A percentile compares a stretch with the other conserved stretches of the same genome.
Evolutionary conservation across 2,113 vertebrate genomes (phyloP).

Genomic region (Murina feae): DNA sequence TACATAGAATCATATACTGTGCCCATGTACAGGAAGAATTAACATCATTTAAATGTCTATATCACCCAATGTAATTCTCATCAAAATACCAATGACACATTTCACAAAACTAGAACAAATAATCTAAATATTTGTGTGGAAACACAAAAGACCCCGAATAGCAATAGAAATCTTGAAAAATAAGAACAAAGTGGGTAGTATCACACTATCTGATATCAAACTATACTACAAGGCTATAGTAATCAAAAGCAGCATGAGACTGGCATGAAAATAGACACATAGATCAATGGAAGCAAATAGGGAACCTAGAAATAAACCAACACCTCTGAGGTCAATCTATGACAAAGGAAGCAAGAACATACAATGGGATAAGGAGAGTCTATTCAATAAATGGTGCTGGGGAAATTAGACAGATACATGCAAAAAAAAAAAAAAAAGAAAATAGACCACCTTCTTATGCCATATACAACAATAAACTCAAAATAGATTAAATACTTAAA

Average conservation of each 20-base stretch:
- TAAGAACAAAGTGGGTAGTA: not conserved
- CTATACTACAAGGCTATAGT: not conserved
- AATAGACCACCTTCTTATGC: not conserved
- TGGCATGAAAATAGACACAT: not conserved
- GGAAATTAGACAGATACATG: not conserved
- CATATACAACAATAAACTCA: not conserved
- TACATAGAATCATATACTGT: not conserved
- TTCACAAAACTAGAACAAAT: not conserved
- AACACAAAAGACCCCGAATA: not conserved
- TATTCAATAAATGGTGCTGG: not conserved
- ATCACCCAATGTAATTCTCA: not conserved
- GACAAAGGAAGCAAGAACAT: not conserved
- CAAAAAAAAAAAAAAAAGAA: not conserved
- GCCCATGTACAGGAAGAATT: not conserved
- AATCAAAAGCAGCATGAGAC: not conserved
- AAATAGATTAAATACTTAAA: not conserved
- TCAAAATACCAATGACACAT: not conserved
- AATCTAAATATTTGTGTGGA: not conserved
- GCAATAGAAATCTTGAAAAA: not conserved
- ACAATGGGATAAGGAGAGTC: not conserved
- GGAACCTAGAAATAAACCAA: not conserved
- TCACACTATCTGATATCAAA: not conserved
- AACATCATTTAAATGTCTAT: not conserved
- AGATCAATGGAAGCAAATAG: not conserved
- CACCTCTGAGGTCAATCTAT: not conserved